Conservation (phyloP, 2,888 invertebrate species). For the Drosophila greeni region DNA sequence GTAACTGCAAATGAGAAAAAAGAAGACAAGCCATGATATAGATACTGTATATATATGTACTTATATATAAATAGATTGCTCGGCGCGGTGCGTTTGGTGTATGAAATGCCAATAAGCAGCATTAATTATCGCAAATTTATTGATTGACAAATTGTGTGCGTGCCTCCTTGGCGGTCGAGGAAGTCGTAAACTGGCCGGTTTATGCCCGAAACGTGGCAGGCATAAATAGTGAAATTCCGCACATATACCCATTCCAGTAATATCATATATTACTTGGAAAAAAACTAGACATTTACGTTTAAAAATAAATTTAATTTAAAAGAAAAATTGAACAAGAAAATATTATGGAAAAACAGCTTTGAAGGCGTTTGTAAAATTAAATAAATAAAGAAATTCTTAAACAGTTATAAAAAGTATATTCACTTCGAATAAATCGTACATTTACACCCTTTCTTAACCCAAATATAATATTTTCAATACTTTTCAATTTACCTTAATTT, state of each 20-base stretch:
- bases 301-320: neutral
- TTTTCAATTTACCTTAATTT: neutral
- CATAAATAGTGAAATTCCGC: slow-evolving; percentile 43
- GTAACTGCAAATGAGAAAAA: slow-evolving; percentile 86
- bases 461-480: neutral
- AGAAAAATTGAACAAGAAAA: too few species aligned
- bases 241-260: neutral
- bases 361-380: too few species aligned
- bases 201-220: slow-evolving; percentile 66
- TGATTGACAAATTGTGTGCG: slow-evolving; percentile 71
- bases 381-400: too few species aligned
- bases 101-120: slow-evolving; percentile 66
- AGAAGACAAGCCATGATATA: slow-evolving; percentile 32
- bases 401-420: neutral
- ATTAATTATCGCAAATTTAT: slow-evolving; percentile 70
- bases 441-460: too few species aligned
- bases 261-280: neutral
- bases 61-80: slow-evolving; percentile 14
- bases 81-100: slow-evolving; percentile 37
- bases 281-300: neutral
- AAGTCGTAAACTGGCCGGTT: slow-evolving; percentile 57
- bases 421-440: too few species aligned
- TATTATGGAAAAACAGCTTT: too few species aligned
- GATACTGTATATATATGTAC: slow-evolving; percentile 10
- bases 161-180: slow-evolving; percentile 45